phyloP scores from a whole-genome alignment of 2,797 vertebrate genomes.

The Tragelaphus eurycerus region DNA sequence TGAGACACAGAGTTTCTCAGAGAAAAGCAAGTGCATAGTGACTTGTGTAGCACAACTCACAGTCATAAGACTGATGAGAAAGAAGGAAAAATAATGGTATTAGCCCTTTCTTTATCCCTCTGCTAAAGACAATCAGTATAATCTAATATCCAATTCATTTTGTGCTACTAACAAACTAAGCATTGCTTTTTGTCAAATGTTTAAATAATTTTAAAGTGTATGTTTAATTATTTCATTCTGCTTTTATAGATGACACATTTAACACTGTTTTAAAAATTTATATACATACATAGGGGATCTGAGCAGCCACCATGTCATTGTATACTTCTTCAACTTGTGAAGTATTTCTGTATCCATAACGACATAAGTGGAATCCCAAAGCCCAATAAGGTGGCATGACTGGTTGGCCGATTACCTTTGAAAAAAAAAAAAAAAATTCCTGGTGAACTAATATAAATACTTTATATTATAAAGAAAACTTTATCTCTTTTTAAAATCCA shows the following conservation, averaged over 20 bases:
- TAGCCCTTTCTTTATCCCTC: not conserved
- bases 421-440: not conserved
- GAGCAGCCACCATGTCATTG: conserved; percentile 83
- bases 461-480: not conserved
- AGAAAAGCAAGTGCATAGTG: not conserved
- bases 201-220: not conserved
- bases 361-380: conserved; percentile 95
- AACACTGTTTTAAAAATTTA: not conserved
- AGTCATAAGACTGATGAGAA: not conserved
- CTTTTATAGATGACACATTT: not conserved
- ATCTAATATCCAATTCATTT: not conserved
- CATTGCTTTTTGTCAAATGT: not conserved
- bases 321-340: conserved; percentile 87
- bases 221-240: not conserved
- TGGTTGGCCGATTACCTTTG: conserved; percentile 92
- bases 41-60: not conserved
- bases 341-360: conserved; percentile 92
- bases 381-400: conserved; percentile 96
- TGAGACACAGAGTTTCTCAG: not conserved
- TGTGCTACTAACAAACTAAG: not conserved
- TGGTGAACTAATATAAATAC: not conserved
- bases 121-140: not conserved
- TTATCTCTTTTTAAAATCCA: not conserved
- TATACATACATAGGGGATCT: conserved; percentile 91
- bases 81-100: not conserved